phyloP scores from a whole-genome alignment of 2,888 invertebrate genomes.

The Dexiosoma caninum region DNA sequence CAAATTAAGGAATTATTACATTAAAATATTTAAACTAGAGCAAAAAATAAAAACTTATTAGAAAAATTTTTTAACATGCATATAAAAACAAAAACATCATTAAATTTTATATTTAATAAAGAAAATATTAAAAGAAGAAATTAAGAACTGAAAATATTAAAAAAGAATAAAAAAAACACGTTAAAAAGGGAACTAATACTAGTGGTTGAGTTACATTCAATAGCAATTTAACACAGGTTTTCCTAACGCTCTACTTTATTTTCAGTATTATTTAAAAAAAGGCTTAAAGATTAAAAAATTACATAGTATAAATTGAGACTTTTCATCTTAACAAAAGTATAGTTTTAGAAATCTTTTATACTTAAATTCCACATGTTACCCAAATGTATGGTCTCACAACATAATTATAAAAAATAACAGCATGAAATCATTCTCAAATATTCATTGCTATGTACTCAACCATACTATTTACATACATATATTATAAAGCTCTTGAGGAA shows the following conservation, averaged over 20 bases:
- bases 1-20: conserved; percentile 17
- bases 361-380: background rate
- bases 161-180: too few relatives aligned
- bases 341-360: conserved; percentile 39
- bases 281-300: background rate
- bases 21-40: conserved; percentile 15
- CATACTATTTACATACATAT: conserved; percentile 22
- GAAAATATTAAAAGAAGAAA: background rate
- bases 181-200: background rate
- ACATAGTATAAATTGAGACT: background rate
- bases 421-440: conserved; percentile 33
- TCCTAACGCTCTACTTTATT: background rate
- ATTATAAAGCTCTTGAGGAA: conserved; percentile 14
- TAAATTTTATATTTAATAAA: conserved; percentile 45
- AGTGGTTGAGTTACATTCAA: background rate
- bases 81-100: conserved; percentile 4
- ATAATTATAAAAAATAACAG: conserved; percentile 2
- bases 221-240: background rate
- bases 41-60: conserved; percentile 26
- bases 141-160: conserved; percentile 10
- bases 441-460: background rate
- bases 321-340: conserved; percentile 5
- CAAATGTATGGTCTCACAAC: conserved; percentile 5
- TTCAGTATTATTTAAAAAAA: conserved; percentile 8
- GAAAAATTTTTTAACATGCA: conserved; percentile 49